A percentile compares a stretch with the other conserved stretches of the same genome.
phyloP scores from a whole-genome alignment of 2,113 vertebrate genomes.

The Notarius lentiginosus region DNA sequence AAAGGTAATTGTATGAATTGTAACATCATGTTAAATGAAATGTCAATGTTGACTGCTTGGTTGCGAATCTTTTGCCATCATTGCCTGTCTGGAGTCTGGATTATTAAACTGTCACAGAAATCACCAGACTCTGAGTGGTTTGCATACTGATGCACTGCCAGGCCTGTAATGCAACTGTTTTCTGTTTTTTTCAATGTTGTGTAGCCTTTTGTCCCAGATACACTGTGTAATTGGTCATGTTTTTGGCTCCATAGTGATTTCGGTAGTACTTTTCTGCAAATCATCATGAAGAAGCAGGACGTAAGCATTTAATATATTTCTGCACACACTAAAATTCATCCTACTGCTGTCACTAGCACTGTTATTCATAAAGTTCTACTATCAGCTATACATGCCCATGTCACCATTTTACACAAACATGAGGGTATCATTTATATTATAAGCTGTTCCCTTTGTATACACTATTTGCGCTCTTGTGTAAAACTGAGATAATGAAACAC shows the following conservation, averaged over 20 bases:
- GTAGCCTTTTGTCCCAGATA: neutral
- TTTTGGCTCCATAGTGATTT: neutral
- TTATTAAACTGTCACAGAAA: slow-evolving; percentile 25
- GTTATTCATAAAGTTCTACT: neutral
- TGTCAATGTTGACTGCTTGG: neutral
- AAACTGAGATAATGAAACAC: neutral
- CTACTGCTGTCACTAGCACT: neutral
- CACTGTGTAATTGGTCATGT: neutral
- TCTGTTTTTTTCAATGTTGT: neutral
- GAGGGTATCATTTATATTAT: neutral
- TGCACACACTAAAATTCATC: neutral
- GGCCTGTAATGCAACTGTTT: neutral
- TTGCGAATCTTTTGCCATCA: neutral
- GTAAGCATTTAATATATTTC: neutral
- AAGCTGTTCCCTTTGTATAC: neutral
- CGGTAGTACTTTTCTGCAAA: neutral
- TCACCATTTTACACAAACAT: neutral
- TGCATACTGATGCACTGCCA: slow-evolving; percentile 1
- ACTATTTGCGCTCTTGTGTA: neutral
- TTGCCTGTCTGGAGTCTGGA: neutral
- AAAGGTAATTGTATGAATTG: neutral
- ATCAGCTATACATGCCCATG: neutral
- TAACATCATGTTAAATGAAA: neutral
- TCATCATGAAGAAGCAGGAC: neutral
- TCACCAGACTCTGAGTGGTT: neutral